Evolutionary conservation across 53 echinoderm and acorn worm species (phyloP).

Genomic region (Hippasteria phrygiana): DNA sequence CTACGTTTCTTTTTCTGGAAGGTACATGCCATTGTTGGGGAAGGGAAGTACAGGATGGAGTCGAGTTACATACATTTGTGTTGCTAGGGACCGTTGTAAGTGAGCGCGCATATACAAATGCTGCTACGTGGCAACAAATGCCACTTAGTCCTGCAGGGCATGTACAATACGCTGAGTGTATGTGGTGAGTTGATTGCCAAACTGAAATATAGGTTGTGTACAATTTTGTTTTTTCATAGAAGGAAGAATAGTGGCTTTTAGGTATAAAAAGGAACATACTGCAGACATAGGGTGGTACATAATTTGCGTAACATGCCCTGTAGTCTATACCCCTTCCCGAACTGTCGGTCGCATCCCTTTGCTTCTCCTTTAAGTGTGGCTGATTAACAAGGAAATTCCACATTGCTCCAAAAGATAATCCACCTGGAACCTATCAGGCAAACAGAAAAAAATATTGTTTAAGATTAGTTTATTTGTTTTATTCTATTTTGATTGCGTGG

Average conservation of each 20-base stretch:
- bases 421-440: conserved; percentile 1
- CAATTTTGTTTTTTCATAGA: background rate
- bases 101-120: conserved; percentile 5
- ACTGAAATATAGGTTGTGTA: conserved; percentile 16
- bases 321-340: conserved; percentile 9
- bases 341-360: conserved; percentile 9
- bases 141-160: conserved; percentile 17
- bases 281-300: conserved; percentile 21
- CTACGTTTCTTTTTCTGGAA: background rate
- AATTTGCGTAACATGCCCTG: background rate
- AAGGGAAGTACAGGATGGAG: background rate
- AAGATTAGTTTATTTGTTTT: background rate
- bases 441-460: background rate
- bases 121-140: conserved; percentile 16
- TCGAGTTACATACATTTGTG: background rate
- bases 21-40: conserved; percentile 4
- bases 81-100: background rate
- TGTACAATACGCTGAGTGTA: conserved; percentile 2
- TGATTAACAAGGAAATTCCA: background rate
- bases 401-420: background rate
- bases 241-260: conserved; percentile 3
- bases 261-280: background rate
- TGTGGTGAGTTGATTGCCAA: background rate
- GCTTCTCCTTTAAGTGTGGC: conserved; percentile 12
- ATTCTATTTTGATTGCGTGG: too few relatives aligned